Evolutionary conservation across 2,888 invertebrate species (phyloP), one percentile per base, ranked within the genome.

Genomic region (Chironomus riparius): DNA sequence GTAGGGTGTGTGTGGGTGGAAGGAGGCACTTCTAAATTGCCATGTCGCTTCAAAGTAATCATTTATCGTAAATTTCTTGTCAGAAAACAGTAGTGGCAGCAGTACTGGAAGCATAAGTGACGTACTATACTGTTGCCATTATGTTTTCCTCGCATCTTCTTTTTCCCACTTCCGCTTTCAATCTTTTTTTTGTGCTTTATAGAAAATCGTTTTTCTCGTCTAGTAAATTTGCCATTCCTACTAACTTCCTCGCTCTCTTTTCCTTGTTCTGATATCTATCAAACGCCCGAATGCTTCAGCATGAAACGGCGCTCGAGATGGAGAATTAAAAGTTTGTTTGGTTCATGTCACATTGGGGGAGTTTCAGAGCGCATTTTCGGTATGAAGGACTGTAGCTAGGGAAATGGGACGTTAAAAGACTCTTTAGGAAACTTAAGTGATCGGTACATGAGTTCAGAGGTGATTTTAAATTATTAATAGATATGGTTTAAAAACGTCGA

Each of bases 21-120:
- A 38, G 21, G 15, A 70, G 22, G n/a, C 62, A 72, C 50, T 62
- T 62, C 38, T 50, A 70, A 72, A 72, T 72, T 72, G 62, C 72
- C 62, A 62, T 62, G 72, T 72, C 72, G 72, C 56, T 71, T 71
- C 71, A 71, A 71, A 71, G 56, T 56, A 71, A 71, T 71, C 72
- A 61, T 72, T 72, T 72, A 62, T 72, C 72, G 72, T 61, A 61
- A 72, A 47, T 71, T 71, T 70, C 61, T 24, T 56, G 24, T 65
- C 65, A 65, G 10, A 56, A 56, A n/a, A 50, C 50, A 22, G 62
- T 13, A 56, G 72, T 13, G 18, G 72, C 21, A 72, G n/a, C 7
- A 56, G n/a, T 4, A 50, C 15, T 48, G n/a, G 48, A 12, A 48
- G n/a, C 24, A 72, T 61, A 50, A 72, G 61, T 72, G 72, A 72